phyloP scores from a whole-genome alignment of 2,113 vertebrate species.

The Poicephalus gulielmi region DNA sequence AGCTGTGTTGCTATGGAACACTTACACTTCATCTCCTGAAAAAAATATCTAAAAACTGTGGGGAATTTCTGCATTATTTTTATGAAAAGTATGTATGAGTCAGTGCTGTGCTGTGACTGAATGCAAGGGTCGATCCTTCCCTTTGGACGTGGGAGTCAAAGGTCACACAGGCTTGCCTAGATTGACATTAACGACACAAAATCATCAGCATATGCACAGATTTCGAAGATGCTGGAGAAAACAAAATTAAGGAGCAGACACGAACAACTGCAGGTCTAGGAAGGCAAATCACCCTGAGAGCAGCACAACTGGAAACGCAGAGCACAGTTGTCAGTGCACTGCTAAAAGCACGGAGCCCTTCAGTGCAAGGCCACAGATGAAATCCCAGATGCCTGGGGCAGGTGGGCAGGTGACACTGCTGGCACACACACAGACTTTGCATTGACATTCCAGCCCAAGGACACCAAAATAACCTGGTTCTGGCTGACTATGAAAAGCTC shows the following conservation, averaged over 20 bases:
- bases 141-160: constrained; percentile 35
- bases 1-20: constrained; percentile 40
- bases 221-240: not conserved
- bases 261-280: not conserved
- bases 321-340: not conserved
- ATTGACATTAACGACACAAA: constrained; percentile 44
- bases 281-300: not conserved
- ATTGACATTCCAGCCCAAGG: not conserved
- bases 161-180: constrained; percentile 33
- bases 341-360: not conserved
- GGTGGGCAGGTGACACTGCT: not conserved
- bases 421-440: not conserved
- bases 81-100: constrained; percentile 56
- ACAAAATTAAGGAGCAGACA: not conserved
- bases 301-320: not conserved
- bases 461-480: not conserved
- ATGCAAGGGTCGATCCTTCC: constrained; percentile 33
- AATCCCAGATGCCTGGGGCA: not conserved
- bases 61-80: constrained; percentile 59
- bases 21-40: constrained; percentile 28
- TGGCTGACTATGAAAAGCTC: not conserved
- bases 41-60: constrained; percentile 35
- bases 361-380: not conserved
- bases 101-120: constrained; percentile 30
- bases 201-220: not conserved